phyloP scores from a whole-genome alignment of 2,113 vertebrate species.

The Larimichthys polyactis region DNA sequence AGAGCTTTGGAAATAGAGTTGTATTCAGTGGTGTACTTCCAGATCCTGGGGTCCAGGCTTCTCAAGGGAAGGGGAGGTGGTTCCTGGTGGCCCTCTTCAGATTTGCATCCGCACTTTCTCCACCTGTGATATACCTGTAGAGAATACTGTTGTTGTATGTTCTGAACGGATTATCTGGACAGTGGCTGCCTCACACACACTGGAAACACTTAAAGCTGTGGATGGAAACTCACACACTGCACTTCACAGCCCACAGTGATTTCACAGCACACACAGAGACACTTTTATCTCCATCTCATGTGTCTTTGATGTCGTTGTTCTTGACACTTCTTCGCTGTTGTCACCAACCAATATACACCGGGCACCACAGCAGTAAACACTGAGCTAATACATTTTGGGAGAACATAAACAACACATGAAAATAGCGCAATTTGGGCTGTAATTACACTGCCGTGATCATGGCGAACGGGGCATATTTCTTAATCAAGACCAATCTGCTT shows the following conservation, averaged over 20 bases:
- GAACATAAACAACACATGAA: slow-evolving; percentile 55
- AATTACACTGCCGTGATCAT: slow-evolving; percentile 58
- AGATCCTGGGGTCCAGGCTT: slow-evolving; percentile 58
- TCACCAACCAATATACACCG: slow-evolving; percentile 6
- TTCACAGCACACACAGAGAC: slow-evolving; percentile 38
- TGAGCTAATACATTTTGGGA: slow-evolving; percentile 53
- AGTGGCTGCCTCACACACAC: slow-evolving; percentile 49
- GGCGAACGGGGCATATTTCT: slow-evolving; percentile 45
- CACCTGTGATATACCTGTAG: slow-evolving; percentile 20
- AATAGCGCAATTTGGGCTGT: slow-evolving; percentile 52
- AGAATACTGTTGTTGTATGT: slow-evolving; percentile 43
- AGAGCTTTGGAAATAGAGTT: slow-evolving; percentile 77
- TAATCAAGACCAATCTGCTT: slow-evolving; percentile 52
- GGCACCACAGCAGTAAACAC: slow-evolving; percentile 41
- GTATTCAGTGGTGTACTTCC: slow-evolving; percentile 57
- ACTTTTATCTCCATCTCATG: slow-evolving; percentile 28
- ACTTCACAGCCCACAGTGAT: slow-evolving; percentile 33
- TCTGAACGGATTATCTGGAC: slow-evolving; percentile 52
- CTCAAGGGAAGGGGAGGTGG: slow-evolving; percentile 7
- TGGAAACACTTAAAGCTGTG: slow-evolving; percentile 62
- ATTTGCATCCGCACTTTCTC: slow-evolving; percentile 12
- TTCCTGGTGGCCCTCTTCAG: slow-evolving; percentile 11
- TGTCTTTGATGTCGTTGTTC: slow-evolving; percentile 49
- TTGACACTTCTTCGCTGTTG: slow-evolving; percentile 26
- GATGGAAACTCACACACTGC: slow-evolving; percentile 49